Evolutionary conservation across 2,113 vertebrate genomes (phyloP).

Genomic region (Merops nubicus): DNA sequence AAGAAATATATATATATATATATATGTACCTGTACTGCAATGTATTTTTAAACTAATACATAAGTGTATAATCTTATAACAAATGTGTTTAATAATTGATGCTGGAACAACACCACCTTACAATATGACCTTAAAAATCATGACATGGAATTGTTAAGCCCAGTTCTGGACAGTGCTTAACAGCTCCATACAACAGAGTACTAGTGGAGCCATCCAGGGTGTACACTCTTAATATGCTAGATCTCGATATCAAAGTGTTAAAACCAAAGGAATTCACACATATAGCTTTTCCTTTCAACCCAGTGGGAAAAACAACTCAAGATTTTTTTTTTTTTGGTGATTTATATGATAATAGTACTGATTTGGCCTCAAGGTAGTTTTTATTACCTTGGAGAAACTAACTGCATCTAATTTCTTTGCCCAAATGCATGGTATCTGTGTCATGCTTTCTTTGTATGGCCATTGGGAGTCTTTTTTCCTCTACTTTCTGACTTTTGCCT

Average conservation of each 20-base stretch:
- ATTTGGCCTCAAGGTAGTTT: neutral
- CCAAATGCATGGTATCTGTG: neutral
- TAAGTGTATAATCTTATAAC: neutral
- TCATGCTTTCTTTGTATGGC: neutral
- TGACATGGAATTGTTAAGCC: neutral
- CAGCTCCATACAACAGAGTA: neutral
- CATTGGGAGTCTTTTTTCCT: neutral
- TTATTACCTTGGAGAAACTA: neutral
- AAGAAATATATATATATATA: neutral
- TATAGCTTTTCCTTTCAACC: neutral
- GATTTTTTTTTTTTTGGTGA: rapidly evolving
- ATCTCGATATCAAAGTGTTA: neutral
- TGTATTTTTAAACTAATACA: neutral
- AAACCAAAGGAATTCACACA: neutral
- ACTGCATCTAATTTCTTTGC: neutral
- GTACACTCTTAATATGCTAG: neutral
- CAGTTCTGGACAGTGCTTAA: neutral
- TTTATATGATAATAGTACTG: neutral
- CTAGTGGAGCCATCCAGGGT: neutral
- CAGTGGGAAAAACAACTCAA: neutral
- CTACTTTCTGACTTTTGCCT: neutral
- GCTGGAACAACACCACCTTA: neutral
- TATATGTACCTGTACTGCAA: neutral
- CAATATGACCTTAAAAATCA: neutral
- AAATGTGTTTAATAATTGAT: neutral